Conservation (phyloP, 2,113 vertebrate genomes). For the Oophaga pumilio region DNA sequence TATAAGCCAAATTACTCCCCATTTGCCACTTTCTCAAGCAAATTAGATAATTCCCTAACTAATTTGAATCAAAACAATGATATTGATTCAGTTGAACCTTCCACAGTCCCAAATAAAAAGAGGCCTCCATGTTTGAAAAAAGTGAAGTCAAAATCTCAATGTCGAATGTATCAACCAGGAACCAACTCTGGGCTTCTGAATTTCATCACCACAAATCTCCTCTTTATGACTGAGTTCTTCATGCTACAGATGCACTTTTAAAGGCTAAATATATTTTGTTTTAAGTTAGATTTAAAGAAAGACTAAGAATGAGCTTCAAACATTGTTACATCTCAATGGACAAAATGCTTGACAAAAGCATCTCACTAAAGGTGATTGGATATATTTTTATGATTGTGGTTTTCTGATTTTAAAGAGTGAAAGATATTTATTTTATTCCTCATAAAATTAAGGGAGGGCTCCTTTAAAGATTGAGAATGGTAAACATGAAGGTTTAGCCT, state of each 20-base stretch:
- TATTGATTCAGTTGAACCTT: constrained; percentile 82
- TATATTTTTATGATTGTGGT: constrained; percentile 56
- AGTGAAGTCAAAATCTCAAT: constrained; percentile 90
- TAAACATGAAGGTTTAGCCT: constrained; percentile 53
- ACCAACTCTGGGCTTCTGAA: constrained; percentile 57
- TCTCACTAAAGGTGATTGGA: constrained; percentile 42
- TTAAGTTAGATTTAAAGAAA: constrained; percentile 33
- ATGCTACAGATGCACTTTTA: constrained; percentile 44
- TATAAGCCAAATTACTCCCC: constrained; percentile 93
- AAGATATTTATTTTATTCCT: constrained; percentile 48
- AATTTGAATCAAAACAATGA: constrained; percentile 80
- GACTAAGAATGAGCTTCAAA: constrained; percentile 30
- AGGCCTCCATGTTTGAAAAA: constrained; percentile 94
- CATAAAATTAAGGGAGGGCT: constrained; percentile 47
- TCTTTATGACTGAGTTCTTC: constrained; percentile 33
- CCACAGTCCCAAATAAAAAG: constrained; percentile 88
- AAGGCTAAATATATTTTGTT: constrained; percentile 44
- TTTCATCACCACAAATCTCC: constrained; percentile 32
- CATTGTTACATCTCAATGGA: constrained; percentile 14
- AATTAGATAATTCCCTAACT: constrained; percentile 82
- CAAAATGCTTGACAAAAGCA: constrained; percentile 32
- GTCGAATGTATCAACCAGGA: constrained; percentile 77
- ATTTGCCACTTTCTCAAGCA: constrained; percentile 88
- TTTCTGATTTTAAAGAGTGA: constrained; percentile 43
- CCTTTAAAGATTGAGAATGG: constrained; percentile 38